phyloP scores from a whole-genome alignment of 2,113 vertebrate genomes.

The Strix aluco region DNA sequence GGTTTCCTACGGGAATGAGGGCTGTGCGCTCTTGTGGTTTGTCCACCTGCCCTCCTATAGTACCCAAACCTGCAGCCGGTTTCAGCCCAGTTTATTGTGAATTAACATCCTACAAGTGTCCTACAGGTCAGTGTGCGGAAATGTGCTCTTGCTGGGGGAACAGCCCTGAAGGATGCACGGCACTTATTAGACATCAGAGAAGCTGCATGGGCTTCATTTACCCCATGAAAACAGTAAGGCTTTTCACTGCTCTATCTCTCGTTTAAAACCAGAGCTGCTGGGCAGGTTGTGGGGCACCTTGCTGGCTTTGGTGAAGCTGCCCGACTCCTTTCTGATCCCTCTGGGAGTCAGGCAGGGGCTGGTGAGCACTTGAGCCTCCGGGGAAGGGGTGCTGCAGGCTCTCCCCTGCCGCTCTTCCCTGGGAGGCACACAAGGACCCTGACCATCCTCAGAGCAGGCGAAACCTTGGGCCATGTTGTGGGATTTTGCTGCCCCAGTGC shows the following conservation, averaged over 20 bases:
- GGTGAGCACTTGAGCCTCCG: accelerated
- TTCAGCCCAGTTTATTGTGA: not conserved
- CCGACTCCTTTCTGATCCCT: not conserved
- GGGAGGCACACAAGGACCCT: not conserved
- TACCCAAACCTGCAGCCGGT: not conserved
- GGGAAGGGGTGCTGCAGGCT: not conserved
- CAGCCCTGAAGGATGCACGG: not conserved
- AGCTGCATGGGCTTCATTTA: not conserved
- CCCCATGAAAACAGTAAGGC: not conserved
- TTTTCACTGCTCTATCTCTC: not conserved
- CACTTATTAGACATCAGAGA: not conserved
- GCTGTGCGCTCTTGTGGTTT: not conserved
- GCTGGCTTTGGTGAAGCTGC: not conserved
- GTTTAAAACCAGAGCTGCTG: not conserved
- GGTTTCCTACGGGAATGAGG: accelerated
- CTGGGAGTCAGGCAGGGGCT: not conserved
- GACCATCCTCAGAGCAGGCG: not conserved
- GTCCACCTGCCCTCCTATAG: not conserved
- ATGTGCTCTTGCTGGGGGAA: not conserved
- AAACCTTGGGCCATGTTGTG: not conserved
- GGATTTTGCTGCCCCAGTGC: not conserved
- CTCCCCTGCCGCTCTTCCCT: not conserved
- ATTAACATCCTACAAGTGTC: not conserved
- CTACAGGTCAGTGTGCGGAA: accelerated
- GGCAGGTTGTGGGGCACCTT: not conserved